Evolutionary conservation across 2,888 invertebrate genomes (phyloP), one percentile per base, ranked within the genome.

Genomic region (Colletes collaris): DNA sequence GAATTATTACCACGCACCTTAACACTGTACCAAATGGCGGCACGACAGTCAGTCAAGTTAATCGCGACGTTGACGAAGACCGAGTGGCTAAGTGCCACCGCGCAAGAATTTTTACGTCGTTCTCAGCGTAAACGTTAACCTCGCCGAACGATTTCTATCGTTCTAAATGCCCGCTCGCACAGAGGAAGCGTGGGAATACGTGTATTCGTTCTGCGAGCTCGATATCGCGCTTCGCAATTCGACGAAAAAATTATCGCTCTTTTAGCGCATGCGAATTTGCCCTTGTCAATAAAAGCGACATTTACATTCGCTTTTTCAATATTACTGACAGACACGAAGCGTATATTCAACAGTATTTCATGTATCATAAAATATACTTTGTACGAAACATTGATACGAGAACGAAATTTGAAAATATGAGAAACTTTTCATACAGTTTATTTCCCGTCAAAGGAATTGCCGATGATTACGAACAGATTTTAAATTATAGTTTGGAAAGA

Each of bases 11-110:
- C 68, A n/a, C 35, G 49, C 77, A 49, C 19, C n/a, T 56, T 50
- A 50, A 53, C 66, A 59, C 59, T 56, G 19, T 37, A 63, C 49
- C 19, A 62, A 67, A 53, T 65, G 19, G 10, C 59, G 49, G 35
- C 66, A 73, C 75, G 72, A 76, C 85, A 73, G 58, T 85, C 67
- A 65, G 80, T 79, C 79, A 62, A 59, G 76, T 66, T 71, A 75
- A 65, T 81, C 73, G 69, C 72, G 85, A 89, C 86, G 75, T 89
- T 89, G 89, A 88, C 85, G 86, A 89, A 87, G 89, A 89, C 63
- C 83, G 86, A 87, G 82, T 80, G 83, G 69, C 60, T 70, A 56
- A 72, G 16, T 55, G 74, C 69, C 68, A 46, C 44, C 44, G 72
- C 78, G 64, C 64, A 53, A 60, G 72, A 80, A 84, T 84, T 86